phyloP scores from a whole-genome alignment of 1,140 invertebrate genomes.

The Rhopalosiphum maidis region DNA sequence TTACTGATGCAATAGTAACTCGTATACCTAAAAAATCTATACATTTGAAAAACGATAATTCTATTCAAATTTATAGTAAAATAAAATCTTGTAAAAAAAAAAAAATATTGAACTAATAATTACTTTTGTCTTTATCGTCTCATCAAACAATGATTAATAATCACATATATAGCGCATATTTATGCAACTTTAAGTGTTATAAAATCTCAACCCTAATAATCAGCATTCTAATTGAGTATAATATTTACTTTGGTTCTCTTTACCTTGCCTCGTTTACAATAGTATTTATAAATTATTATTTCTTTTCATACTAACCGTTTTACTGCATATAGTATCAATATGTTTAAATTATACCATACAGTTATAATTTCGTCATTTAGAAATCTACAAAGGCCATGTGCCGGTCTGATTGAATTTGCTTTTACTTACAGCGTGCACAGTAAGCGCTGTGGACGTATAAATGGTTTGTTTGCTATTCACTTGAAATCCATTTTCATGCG shows the following conservation, averaged over 20 bases:
- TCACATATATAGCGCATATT: too few species aligned
- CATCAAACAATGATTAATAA: background rate
- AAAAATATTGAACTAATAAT: too few species aligned
- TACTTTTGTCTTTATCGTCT: too few species aligned
- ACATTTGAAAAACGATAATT: background rate
- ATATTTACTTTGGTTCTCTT: background rate
- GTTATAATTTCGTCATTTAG: background rate
- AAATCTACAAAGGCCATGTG: background rate
- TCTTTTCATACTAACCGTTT: background rate
- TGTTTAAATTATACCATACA: background rate
- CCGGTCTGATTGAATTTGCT: background rate
- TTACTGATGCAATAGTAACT: background rate
- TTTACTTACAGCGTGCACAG: too few species aligned
- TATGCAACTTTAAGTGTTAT: too few species aligned
- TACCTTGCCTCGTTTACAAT: background rate
- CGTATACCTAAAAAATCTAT: background rate
- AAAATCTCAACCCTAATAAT: too few species aligned
- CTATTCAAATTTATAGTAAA: background rate
- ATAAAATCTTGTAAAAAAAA: too few species aligned
- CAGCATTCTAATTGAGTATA: background rate
- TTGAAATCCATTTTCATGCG: constrained; percentile 41
- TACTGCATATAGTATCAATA: background rate
- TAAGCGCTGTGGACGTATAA: background rate
- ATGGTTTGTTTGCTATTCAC: constrained; percentile 39
- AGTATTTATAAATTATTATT: too few species aligned